phyloP scores from a whole-genome alignment of 2,797 vertebrate species.

The Syngnathus acus region DNA sequence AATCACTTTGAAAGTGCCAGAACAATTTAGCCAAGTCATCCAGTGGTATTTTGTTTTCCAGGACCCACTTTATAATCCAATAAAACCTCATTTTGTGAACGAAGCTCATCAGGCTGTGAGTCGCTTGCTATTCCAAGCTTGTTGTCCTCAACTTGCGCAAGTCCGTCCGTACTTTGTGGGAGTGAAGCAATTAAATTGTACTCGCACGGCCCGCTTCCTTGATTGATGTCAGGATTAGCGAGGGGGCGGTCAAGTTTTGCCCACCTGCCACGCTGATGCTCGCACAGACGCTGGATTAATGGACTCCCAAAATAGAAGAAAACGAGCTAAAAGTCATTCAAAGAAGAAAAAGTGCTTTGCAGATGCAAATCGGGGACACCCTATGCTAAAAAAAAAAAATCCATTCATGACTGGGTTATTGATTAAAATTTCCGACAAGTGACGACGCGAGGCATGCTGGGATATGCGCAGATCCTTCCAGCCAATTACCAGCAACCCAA shows the following conservation, averaged over 20 bases:
- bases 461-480: background rate
- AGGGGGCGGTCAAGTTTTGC: constrained; percentile 22
- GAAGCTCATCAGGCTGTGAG: background rate
- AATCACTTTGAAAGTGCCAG: background rate
- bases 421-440: background rate
- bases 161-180: constrained; percentile 11
- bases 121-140: background rate
- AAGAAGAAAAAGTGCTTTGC: constrained; percentile 9
- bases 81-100: background rate
- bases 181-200: constrained; percentile 34
- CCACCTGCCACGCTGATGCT: constrained; percentile 14
- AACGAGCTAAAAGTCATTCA: constrained; percentile 14
- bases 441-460: background rate
- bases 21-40: background rate
- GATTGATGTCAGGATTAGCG: constrained; percentile 34
- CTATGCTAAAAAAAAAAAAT: too few species aligned
- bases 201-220: constrained; percentile 21
- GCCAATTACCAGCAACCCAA: background rate
- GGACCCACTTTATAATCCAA: background rate
- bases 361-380: constrained; percentile 2
- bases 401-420: too few species aligned
- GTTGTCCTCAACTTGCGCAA: background rate
- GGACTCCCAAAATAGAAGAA: constrained; percentile 24
- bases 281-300: constrained; percentile 22
- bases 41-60: background rate